Evolutionary conservation across 2,888 invertebrate genomes (phyloP).

Genomic region (Drosophila lacicola): DNA sequence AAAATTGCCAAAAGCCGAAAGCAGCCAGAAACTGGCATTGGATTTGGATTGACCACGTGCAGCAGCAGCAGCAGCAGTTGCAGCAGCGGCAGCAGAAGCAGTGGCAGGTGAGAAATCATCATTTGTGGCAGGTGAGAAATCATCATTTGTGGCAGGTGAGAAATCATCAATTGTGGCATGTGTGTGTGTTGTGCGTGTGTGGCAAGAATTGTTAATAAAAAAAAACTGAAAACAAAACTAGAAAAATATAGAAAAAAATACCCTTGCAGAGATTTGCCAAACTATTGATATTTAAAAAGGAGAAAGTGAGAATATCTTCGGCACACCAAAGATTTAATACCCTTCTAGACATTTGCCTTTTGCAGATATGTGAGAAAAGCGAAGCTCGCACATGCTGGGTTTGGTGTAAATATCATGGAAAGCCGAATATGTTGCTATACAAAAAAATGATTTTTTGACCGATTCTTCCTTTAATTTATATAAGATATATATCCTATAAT

Average conservation of each 20-base stretch:
- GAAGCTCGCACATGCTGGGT: too few species aligned
- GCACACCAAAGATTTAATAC: too few species aligned
- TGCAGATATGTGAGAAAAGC: too few species aligned
- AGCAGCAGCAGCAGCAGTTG: slow-evolving; percentile 9
- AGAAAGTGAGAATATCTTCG: too few species aligned
- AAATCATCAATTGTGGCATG: slow-evolving; percentile 12
- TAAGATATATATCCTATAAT: too few species aligned
- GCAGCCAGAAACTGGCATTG: slow-evolving; percentile 5
- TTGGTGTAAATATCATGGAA: too few species aligned
- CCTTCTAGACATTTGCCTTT: too few species aligned
- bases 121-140: slow-evolving; percentile 20
- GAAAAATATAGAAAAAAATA: neutral
- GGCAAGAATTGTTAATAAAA: neutral
- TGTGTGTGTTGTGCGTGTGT: slow-evolving; percentile 10
- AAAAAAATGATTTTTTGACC: too few species aligned
- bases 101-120: too few species aligned
- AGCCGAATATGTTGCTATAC: too few species aligned
- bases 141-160: slow-evolving; percentile 14
- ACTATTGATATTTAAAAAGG: neutral
- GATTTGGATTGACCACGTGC: slow-evolving; percentile 6
- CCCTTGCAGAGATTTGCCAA: neutral
- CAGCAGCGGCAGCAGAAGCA: too few species aligned
- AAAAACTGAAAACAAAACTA: slow-evolving; percentile 1
- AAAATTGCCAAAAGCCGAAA: slow-evolving; percentile 25
- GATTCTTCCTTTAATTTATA: too few species aligned